These are phyloP conservation scores for Ia io DNA, from an alignment of 2,113 vertebrate genomes.

Conservation along the genomic window DNA sequence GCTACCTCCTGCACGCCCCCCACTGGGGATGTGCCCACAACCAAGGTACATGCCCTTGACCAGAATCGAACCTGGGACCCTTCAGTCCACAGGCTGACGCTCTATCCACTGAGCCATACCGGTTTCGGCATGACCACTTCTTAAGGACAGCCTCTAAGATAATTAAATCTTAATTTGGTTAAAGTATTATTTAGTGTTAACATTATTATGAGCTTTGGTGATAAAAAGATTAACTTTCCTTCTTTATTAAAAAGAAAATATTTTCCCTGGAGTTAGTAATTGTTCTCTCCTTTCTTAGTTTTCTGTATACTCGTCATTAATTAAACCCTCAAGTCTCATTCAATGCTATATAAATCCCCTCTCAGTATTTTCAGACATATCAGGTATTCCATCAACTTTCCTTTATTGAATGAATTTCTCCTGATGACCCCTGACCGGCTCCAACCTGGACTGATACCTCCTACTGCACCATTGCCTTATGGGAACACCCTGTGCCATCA, in stretches of 20 bases:
- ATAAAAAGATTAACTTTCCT: not conserved
- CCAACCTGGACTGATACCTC: not conserved
- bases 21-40: too few species aligned
- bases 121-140: not conserved
- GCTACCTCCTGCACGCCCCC: too few species aligned
- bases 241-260: not conserved
- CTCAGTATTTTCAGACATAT: not conserved
- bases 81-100: too few species aligned
- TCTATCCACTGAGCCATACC: too few species aligned
- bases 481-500: fast-evolving
- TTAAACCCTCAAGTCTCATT: not conserved
- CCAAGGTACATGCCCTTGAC: too few species aligned
- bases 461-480: not conserved
- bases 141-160: not conserved
- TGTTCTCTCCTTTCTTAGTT: not conserved
- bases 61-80: too few species aligned
- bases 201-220: not conserved
- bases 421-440: not conserved
- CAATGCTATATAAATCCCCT: not conserved
- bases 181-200: not conserved
- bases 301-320: not conserved
- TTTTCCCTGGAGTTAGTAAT: not conserved
- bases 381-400: not conserved
- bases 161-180: not conserved
- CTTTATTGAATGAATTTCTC: not conserved